phyloP scores from a whole-genome alignment of 2,888 invertebrate species.

The Exephanes ischioxanthus region DNA sequence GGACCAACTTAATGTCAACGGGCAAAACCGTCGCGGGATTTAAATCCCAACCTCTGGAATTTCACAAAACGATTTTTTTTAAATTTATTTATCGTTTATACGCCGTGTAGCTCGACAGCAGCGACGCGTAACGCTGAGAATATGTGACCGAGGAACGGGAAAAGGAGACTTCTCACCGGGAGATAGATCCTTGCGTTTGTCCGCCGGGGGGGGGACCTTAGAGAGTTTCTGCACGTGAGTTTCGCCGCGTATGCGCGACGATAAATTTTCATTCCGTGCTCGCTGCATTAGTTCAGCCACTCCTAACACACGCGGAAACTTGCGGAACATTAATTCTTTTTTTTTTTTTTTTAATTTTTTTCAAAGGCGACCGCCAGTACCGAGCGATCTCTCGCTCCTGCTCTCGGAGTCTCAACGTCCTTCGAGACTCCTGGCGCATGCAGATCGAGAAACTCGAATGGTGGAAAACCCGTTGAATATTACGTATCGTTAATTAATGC shows the following conservation, averaged over 20 bases:
- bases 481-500: constrained; percentile 43
- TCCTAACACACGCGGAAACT: constrained; percentile 76
- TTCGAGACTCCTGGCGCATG: constrained; percentile 44
- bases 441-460: constrained; percentile 12
- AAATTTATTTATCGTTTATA: not conserved
- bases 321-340: constrained; percentile 64
- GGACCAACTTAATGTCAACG: constrained; percentile 63
- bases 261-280: constrained; percentile 79
- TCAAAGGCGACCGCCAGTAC: constrained; percentile 4
- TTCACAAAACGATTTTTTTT: constrained; percentile 43
- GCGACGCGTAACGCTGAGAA: constrained; percentile 45
- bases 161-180: constrained; percentile 18
- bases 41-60: constrained; percentile 46
- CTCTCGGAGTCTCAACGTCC: constrained; percentile 32
- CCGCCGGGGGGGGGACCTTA: not conserved
- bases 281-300: constrained; percentile 71
- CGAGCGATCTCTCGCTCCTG: constrained; percentile 1
- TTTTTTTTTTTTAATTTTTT: constrained; percentile 39
- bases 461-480: constrained; percentile 32
- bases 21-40: constrained; percentile 48
- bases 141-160: constrained; percentile 35
- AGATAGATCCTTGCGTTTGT: constrained; percentile 18
- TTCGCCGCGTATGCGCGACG: constrained; percentile 61
- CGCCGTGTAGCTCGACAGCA: constrained; percentile 39
- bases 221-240: constrained; percentile 5